These are phyloP conservation scores for Neotoma lepida DNA, from an alignment of 2,113 vertebrate genomes.

Conservation along the genomic window DNA sequence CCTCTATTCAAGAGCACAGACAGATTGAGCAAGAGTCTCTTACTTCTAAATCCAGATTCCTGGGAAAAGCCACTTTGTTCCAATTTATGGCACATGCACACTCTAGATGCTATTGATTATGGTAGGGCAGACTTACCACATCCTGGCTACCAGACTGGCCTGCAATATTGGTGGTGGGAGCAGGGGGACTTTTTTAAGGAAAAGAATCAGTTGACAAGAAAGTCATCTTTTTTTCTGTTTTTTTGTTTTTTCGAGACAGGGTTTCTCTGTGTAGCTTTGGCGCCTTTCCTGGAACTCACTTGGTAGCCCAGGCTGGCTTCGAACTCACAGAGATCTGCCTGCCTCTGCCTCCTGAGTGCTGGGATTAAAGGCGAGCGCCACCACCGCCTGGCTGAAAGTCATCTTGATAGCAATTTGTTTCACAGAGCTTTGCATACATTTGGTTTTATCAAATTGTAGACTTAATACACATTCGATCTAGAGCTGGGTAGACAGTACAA, in stretches of 20 bases:
- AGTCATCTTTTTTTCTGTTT: too few species aligned
- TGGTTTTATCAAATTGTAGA: slow-evolving; percentile 22
- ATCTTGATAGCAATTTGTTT: slow-evolving; percentile 20
- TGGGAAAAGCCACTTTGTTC: slow-evolving; percentile 19
- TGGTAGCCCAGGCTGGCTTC: too few species aligned
- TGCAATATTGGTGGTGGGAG: neutral
- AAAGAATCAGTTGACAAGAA: neutral
- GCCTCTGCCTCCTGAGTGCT: too few species aligned
- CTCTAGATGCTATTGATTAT: neutral
- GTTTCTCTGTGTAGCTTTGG: too few species aligned
- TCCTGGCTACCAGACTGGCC: neutral
- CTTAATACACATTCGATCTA: neutral
- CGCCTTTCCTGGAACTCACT: too few species aligned
- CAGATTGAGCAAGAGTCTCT: slow-evolving; percentile 67
- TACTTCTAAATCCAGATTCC: slow-evolving; percentile 66
- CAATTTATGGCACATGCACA: neutral
- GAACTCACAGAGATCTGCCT: too few species aligned
- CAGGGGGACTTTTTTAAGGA: neutral
- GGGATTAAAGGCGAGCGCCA: too few species aligned
- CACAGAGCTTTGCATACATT: neutral
- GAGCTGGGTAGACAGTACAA: neutral
- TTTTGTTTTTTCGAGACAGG: too few species aligned
- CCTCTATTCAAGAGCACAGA: slow-evolving; percentile 74
- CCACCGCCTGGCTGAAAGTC: too few species aligned
- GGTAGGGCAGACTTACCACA: neutral